Percentiles rank a stretch among this genome's conserved stretches.
Conservation (phyloP, 2,113 vertebrate species). For the Limanda limanda region DNA sequence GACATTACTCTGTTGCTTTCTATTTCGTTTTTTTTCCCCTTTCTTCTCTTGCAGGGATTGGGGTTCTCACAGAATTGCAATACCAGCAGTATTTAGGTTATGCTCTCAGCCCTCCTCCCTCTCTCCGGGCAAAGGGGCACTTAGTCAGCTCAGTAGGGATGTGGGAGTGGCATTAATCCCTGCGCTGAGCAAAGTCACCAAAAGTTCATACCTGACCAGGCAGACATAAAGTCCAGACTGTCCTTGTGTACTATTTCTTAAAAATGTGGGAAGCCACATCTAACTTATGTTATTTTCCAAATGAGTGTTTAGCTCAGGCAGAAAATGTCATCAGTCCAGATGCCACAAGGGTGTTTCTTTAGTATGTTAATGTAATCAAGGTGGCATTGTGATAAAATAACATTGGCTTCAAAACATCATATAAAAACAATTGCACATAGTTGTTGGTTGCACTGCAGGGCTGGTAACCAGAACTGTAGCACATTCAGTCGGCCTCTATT, state of each 20-base stretch:
- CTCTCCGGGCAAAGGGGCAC: slow-evolving; percentile 49
- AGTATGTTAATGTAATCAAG: slow-evolving; percentile 51
- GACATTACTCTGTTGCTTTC: slow-evolving; percentile 44
- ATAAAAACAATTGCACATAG: neutral
- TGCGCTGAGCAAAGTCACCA: slow-evolving; percentile 46
- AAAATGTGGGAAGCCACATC: slow-evolving; percentile 3
- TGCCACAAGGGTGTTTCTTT: slow-evolving; percentile 18
- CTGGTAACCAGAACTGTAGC: neutral
- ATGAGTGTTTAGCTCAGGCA: neutral
- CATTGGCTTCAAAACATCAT: neutral
- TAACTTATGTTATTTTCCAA: neutral
- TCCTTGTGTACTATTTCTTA: slow-evolving; percentile 14
- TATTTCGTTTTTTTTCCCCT: slow-evolving; percentile 21
- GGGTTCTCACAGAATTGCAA: slow-evolving; percentile 33
- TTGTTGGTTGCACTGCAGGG: neutral
- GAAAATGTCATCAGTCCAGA: neutral
- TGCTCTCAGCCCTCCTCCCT: slow-evolving; percentile 13
- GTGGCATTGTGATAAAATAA: slow-evolving; percentile 3
- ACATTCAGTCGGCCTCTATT: neutral
- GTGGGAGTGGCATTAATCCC: slow-evolving; percentile 47
- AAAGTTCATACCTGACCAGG: slow-evolving; percentile 51
- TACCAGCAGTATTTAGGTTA: slow-evolving; percentile 47
- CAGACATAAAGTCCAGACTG: slow-evolving; percentile 16
- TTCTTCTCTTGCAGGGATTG: slow-evolving; percentile 15
- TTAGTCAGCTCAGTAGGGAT: slow-evolving; percentile 44